Base-by-base conservation (phyloP, 53 echinoderm and acorn worm genomes). In the Temnopleurus reevesii region DNA sequence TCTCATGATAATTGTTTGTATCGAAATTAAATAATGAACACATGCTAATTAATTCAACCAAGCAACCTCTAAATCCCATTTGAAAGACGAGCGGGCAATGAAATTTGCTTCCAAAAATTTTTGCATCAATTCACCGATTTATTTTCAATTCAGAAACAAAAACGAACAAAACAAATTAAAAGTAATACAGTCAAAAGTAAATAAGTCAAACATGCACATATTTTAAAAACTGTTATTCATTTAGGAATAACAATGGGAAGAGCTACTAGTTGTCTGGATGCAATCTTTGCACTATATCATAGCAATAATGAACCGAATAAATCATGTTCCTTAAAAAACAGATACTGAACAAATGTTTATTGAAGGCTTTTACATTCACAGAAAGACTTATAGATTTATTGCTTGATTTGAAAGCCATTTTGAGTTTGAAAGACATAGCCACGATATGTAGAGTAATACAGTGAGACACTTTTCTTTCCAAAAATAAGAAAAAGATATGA, bases 41-140 rank as follows among this genome's bases (percentile, higher is more conserved):
- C 38, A 7, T 36, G 36, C 21, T 71, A 71, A 41, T 71, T 8
- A 71, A 41, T 18, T 71, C 41, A n/a, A 79, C 15, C 4, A 57
- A 60, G 60, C 43, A 85, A 85, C 85, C 85, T 85, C 85, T 85
- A 85, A 59, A 60, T 60, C 85, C 85, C 59, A 25, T 60, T 60
- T 85, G 85, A 85, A 85, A 85, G 85, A 85, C 85, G 27, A 58
- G 60, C 30, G 85, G 85, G 85, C 85, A 46, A 85, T 85, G 83
- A 83, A 31, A 83, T 83, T 83, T 83, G 27, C 5, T 34, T 83
- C 19, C 46, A 80, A 30, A 19, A 19, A 83, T 4, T 36, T 55
- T 55, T n/a, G 31, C 83, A 83, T 56, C 23, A 83, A 83, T 55
- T 83, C n/a, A 55, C 55, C 36, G 31, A 83, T 49, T 33, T 83